Percentiles rank a stretch among this genome's conserved stretches.
Evolutionary conservation across 2,113 vertebrate genomes (phyloP).

Genomic region (Neogobius melanostomus): DNA sequence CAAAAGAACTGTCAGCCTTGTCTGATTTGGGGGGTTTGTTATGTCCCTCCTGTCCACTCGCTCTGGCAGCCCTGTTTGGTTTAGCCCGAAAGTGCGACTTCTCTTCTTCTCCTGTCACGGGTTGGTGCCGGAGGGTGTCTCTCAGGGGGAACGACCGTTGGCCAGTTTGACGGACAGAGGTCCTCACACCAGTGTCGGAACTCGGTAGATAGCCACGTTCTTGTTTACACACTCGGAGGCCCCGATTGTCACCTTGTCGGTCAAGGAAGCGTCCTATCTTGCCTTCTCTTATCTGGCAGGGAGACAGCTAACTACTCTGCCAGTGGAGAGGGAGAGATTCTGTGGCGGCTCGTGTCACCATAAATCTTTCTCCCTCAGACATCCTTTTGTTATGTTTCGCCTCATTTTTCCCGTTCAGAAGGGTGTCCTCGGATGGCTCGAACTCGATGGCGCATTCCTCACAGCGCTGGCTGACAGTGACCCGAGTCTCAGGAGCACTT

Average conservation of each 20-base stretch:
- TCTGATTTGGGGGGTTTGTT: constrained; percentile 25
- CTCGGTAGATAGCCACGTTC: constrained; percentile 31
- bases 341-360: constrained; percentile 32
- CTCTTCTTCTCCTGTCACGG: constrained; percentile 15
- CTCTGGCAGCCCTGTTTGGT: constrained; percentile 33
- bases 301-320: constrained; percentile 45
- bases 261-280: constrained; percentile 49
- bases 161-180: constrained; percentile 53
- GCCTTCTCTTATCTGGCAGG: constrained; percentile 38
- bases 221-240: constrained; percentile 57
- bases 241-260: constrained; percentile 63
- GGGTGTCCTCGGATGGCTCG: constrained; percentile 9
- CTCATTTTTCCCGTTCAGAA: constrained; percentile 7
- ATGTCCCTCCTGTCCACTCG: constrained; percentile 33
- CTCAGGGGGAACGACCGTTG: constrained; percentile 9
- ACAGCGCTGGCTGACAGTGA: constrained; percentile 7
- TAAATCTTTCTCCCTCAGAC: constrained; percentile 41
- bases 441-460: background rate
- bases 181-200: constrained; percentile 37
- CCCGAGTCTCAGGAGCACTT: constrained; percentile 5
- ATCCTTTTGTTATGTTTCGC: constrained; percentile 24
- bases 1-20: constrained; percentile 39
- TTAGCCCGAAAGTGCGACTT: constrained; percentile 41
- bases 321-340: constrained; percentile 22
- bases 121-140: background rate